A percentile compares a stretch with the other conserved stretches of the same genome.
Conservation (phyloP, 1,140 invertebrate species). For the Pseudachorutes palmiensis region DNA sequence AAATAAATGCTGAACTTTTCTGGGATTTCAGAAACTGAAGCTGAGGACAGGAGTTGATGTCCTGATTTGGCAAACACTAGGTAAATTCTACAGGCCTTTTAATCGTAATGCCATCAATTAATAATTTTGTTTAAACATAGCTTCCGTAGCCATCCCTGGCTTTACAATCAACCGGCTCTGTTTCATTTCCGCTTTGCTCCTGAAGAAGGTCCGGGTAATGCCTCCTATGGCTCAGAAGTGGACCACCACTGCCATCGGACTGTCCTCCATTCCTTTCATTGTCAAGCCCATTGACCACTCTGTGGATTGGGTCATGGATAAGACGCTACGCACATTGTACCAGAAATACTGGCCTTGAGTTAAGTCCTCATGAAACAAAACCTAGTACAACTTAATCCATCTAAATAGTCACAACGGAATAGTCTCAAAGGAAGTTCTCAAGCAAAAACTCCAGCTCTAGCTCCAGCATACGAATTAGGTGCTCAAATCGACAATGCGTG, state of each 20-base stretch:
- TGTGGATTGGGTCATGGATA: constrained; percentile 72
- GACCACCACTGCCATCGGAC: constrained; percentile 67
- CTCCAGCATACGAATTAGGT: no score
- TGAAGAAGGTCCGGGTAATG: constrained; percentile 47
- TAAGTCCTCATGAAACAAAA: background rate
- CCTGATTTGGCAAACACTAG: constrained; percentile 11
- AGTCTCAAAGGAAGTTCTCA: no score
- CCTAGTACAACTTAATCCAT: no score
- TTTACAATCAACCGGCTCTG: constrained; percentile 84
- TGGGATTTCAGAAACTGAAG: background rate
- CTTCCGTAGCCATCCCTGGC: constrained; percentile 80
- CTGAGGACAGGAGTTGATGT: constrained; percentile 1
- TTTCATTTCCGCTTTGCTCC: constrained; percentile 49
- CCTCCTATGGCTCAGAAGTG: constrained; percentile 50
- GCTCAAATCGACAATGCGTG: no score
- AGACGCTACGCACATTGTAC: no score
- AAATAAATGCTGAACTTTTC: no score
- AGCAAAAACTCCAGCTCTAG: no score
- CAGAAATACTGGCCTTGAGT: constrained; percentile 40
- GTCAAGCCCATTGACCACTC: constrained; percentile 79
- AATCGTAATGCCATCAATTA: background rate
- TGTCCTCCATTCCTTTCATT: constrained; percentile 81
- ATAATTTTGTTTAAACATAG: constrained; percentile 8
- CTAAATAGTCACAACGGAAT: no score
- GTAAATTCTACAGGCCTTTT: constrained; percentile 1